phyloP scores from a whole-genome alignment of 1,140 invertebrate genomes.

The Myzus persicae region DNA sequence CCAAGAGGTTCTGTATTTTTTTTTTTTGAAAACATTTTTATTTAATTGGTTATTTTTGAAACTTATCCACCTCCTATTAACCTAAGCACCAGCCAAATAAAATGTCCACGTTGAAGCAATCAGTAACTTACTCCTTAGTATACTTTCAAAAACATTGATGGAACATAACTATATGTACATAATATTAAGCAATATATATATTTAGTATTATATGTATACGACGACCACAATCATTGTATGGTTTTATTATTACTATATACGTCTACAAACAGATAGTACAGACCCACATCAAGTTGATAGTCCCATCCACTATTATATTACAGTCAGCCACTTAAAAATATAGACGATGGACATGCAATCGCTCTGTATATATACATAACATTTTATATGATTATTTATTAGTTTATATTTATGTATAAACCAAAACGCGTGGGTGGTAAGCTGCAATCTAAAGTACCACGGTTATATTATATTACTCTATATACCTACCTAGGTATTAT shows the following conservation, averaged over 20 bases:
- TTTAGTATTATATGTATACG: not conserved
- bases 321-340: not conserved
- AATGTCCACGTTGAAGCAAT: not conserved
- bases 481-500: not conserved
- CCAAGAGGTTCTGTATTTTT: no score
- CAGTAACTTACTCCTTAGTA: not conserved
- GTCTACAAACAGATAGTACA: not conserved
- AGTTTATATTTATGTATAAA: constrained; percentile 20
- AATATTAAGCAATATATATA: not conserved
- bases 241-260: not conserved
- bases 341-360: not conserved
- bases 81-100: no score
- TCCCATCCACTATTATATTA: not conserved
- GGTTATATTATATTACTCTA: not conserved
- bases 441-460: not conserved
- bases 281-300: not conserved
- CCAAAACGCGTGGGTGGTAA: not conserved
- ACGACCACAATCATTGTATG: not conserved
- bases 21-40: no score
- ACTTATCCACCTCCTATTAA: no score
- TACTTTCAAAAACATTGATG: no score
- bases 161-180: no score
- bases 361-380: not conserved
- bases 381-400: constrained; percentile 13
- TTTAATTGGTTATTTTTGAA: no score